Evolutionary conservation across 2,113 vertebrate species (phyloP), one percentile per base, ranked within the genome.

Genomic region (Syngnathus scovelli): DNA sequence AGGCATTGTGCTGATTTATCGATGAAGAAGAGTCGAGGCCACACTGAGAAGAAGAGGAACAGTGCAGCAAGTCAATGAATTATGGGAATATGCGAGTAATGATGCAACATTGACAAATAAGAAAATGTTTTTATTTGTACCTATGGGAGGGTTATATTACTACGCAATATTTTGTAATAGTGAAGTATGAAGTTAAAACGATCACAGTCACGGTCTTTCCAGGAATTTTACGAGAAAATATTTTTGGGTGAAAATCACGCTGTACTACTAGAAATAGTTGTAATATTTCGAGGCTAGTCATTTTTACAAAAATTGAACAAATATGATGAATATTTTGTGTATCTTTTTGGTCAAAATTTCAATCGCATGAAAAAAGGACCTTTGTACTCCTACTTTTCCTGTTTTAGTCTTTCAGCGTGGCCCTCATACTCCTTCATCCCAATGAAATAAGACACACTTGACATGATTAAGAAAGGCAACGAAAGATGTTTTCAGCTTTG

Each of bases 1-100:
- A 69, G 71, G 63, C 37, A 44, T 88, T 86, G 86, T 87, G 85
- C 88, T 82, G 76, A 85, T 84, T 77, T 60, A 6, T 12, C 2
- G 7, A 16, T 36, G 55, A 36, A 33, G 12, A 36, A 55, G 27
- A 3, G 7, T 58, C 11, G 52, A 9, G 54, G 54, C 27, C 23
- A 56, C 12, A 6, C 23, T 15, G 54, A 56, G 13, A 56, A 56
- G 12, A 36, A 56, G 12, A 55, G 11, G 4, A 56, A 33, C 6
- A 6, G 12, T 12, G 21, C 21, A 8, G 21, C 51, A 54, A 7
- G 49, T 51, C 18, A 51, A 9, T 23, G 9, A 54, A 21, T 54
- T 54, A 12, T 9, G 7, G 11, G n/a, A 54, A 54, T 5, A 23
- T 54, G 21, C 4, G 23, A 55, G 23, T 21, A 54, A 54, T 9